Base-by-base conservation (phyloP, 2,797 vertebrate species). In the Parotocinclus haroldoi region DNA sequence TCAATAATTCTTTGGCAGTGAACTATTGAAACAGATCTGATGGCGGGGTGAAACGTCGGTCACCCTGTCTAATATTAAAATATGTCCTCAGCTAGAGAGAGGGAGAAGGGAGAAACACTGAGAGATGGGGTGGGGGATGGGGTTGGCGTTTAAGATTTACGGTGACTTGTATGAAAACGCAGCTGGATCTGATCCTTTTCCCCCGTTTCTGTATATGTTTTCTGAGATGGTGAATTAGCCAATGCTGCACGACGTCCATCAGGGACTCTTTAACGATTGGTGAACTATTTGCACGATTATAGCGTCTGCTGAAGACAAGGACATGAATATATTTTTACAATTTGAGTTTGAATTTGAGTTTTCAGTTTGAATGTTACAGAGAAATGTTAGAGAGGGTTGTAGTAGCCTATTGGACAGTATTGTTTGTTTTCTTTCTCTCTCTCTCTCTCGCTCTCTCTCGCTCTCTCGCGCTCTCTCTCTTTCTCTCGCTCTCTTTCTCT, bases 31-130 rank as follows among this genome's bases (percentile, higher is more conserved):
- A 88, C 86, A 86, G 91, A 90, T 91, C 89, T 90, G 89, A 88
- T 89, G 90, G 82, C 78, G 88, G 90, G 91, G 91, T 92, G 91
- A 92, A 92, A 91, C 90, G 87, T 89, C 89, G 90, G 91, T 91
- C 91, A 92, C 81, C 86, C 90, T 90, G 91, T 92, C 91, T 92
- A 88, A 90, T 91, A 92, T 92, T 89, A 91, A 92, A 92, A 92
- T 92, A 90, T 84, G 80, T 80, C 87, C 86, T 66, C 51, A 64
- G 83, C 79, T 80, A 81, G 86, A 70, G 80, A 76, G 76, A 77
- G 75, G 73, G 63, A 53, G 64, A 55, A 51, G 78, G 49, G 49
- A 77, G 67, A 37, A 18, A 45, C 18, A 48, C 27, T 17, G 44
- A 53, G 45, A 16, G 38, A 56, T 3, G 7, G 40, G 1, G 40